A percentile compares a stretch with the other conserved stretches of the same genome.
Evolutionary conservation across 1,140 invertebrate genomes (phyloP).

Genomic region (Hypothenemus hampei): DNA sequence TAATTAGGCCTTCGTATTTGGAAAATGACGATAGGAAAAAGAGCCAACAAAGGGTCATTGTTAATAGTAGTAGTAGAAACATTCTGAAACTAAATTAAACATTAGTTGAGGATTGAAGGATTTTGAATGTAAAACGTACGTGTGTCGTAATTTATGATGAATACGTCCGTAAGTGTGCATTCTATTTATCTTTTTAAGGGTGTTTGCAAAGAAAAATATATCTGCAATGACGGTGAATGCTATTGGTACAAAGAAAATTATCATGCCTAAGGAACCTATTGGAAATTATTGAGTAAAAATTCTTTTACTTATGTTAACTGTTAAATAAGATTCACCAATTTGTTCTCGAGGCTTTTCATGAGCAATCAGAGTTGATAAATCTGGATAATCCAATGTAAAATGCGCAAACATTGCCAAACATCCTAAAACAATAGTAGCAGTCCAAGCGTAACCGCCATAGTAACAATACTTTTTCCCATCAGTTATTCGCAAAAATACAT

Average conservation of each 20-base stretch:
- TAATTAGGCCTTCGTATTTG: conserved; percentile 63
- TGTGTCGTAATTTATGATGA: conserved; percentile 77
- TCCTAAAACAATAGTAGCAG: conserved; percentile 63
- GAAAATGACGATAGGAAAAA: conserved; percentile 69
- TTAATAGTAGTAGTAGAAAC: conserved; percentile 66
- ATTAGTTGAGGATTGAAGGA: not conserved
- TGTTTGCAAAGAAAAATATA: conserved; percentile 72
- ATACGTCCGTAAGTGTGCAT: conserved; percentile 78
- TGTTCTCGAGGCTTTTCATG: conserved; percentile 53
- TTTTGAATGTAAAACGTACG: conserved; percentile 45
- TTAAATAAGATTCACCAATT: conserved; percentile 48
- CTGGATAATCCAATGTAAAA: conserved; percentile 66
- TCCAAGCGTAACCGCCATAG: conserved; percentile 75
- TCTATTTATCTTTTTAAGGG: conserved; percentile 68
- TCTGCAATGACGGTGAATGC: conserved; percentile 72
- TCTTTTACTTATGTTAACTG: not conserved
- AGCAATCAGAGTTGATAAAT: conserved; percentile 36
- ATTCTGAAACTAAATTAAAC: conserved; percentile 65
- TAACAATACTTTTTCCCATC: conserved; percentile 81
- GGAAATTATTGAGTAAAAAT: not conserved
- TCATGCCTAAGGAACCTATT: conserved; percentile 71
- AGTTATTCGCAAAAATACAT: conserved; percentile 75
- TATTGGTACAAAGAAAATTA: conserved; percentile 73
- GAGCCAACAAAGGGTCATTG: conserved; percentile 69
- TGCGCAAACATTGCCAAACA: conserved; percentile 71